A percentile compares a stretch with the other conserved stretches of the same genome.
phyloP scores from a whole-genome alignment of 2,113 vertebrate genomes.

The Cranoglanis bouderius region DNA sequence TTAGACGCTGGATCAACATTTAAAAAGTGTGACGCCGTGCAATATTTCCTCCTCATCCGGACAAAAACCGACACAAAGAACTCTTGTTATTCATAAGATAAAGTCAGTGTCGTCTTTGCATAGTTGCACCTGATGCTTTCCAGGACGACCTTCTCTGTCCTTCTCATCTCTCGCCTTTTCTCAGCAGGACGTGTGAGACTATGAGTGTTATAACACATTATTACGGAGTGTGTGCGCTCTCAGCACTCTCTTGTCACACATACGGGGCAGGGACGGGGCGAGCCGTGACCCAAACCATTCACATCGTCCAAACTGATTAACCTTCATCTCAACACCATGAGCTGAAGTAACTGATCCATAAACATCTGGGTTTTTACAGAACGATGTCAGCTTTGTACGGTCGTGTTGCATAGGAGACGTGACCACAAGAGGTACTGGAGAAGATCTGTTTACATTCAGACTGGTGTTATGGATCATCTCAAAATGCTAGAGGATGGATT shows the following conservation, averaged over 20 bases:
- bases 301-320: slow-evolving; percentile 44
- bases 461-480: neutral
- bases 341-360: neutral
- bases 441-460: neutral
- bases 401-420: neutral
- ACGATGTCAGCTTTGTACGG: neutral
- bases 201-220: slow-evolving; percentile 64
- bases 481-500: neutral
- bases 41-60: slow-evolving; percentile 55
- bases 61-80: neutral
- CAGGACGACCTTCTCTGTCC: slow-evolving; percentile 24
- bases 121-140: slow-evolving; percentile 14
- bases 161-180: slow-evolving; percentile 16
- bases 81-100: neutral
- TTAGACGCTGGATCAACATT: slow-evolving; percentile 77
- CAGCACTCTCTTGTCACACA: slow-evolving; percentile 67
- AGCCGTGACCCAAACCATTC: slow-evolving; percentile 64
- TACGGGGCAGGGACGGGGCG: slow-evolving; percentile 64
- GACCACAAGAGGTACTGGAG: neutral
- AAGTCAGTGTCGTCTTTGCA: neutral
- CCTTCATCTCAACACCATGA: slow-evolving; percentile 12
- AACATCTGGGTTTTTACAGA: neutral
- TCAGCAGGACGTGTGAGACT: slow-evolving; percentile 68
- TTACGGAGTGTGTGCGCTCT: slow-evolving; percentile 54
- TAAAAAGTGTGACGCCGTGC: slow-evolving; percentile 74